Evolutionary conservation across 2,888 invertebrate genomes (phyloP).

Genomic region (Lasioglossum lativentre): DNA sequence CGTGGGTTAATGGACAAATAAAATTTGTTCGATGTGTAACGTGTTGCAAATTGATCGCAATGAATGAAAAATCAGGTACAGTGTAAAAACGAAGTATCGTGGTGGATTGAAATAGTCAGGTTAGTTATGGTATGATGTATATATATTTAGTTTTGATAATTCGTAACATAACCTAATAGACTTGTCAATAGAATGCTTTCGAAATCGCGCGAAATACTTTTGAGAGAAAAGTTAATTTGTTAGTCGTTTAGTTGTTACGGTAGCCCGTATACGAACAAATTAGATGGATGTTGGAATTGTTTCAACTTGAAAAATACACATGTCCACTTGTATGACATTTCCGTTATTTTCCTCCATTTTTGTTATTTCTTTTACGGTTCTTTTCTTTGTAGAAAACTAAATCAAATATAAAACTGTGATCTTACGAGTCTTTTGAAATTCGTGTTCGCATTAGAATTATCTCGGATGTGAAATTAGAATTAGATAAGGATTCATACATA

Average conservation of each 20-base stretch:
- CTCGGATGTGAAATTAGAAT: background rate
- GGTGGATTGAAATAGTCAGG: slow-evolving; percentile 54
- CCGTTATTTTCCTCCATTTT: background rate
- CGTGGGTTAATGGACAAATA: slow-evolving; percentile 6
- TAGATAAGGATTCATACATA: background rate
- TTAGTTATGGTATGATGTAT: slow-evolving; percentile 44
- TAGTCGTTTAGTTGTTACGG: background rate
- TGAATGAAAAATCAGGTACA: slow-evolving; percentile 46
- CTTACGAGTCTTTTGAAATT: background rate
- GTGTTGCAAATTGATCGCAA: slow-evolving; percentile 34
- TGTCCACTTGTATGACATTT: background rate
- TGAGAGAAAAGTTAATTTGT: background rate
- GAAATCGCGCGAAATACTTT: background rate
- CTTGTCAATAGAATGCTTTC: slow-evolving; percentile 38
- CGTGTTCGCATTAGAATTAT: background rate
- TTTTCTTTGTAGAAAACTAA: background rate
- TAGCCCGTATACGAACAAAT: background rate
- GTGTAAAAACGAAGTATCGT: slow-evolving; percentile 43
- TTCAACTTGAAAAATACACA: background rate
- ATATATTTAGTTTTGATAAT: slow-evolving; percentile 6
- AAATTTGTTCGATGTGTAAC: slow-evolving; percentile 2
- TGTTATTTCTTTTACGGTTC: background rate
- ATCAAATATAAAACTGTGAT: background rate
- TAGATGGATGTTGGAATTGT: background rate
- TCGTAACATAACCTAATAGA: slow-evolving; percentile 59